Evolutionary conservation across 2,113 vertebrate genomes (phyloP).

Genomic region (Alaudala cheleensis): DNA sequence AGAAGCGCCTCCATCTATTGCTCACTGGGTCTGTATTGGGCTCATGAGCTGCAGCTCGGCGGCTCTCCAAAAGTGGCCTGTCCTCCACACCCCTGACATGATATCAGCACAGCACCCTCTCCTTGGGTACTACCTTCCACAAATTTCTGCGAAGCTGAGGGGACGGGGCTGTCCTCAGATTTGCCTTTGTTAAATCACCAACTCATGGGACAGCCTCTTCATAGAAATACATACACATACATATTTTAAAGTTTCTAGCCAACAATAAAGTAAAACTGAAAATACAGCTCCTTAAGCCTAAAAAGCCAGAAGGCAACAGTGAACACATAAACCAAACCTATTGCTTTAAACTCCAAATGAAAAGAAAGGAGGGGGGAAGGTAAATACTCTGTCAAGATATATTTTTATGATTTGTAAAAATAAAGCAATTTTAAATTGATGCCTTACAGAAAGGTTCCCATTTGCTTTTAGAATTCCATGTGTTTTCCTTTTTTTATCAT

Average conservation of each 20-base stretch:
- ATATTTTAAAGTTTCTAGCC: neutral
- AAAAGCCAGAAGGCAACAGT: neutral
- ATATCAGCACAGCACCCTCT: neutral
- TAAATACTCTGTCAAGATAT: neutral
- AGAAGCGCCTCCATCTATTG: neutral
- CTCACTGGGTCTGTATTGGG: fast-evolving
- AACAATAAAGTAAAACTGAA: neutral
- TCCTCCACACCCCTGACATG: neutral
- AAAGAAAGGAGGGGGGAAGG: neutral
- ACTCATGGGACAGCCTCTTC: neutral
- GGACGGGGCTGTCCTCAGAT: fast-evolving
- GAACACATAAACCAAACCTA: neutral
- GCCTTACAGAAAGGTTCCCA: neutral
- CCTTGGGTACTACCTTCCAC: neutral
- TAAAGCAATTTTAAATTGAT: neutral
- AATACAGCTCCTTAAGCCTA: neutral
- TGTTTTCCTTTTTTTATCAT: neutral
- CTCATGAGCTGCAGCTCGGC: fast-evolving
- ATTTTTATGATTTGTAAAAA: neutral
- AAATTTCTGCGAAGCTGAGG: neutral
- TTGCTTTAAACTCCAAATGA: neutral
- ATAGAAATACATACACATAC: neutral
- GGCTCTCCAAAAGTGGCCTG: neutral
- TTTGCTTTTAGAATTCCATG: neutral
- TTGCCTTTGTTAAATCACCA: neutral